phyloP scores from a whole-genome alignment of 1,140 invertebrate genomes.

The Triops longicaudatus region DNA sequence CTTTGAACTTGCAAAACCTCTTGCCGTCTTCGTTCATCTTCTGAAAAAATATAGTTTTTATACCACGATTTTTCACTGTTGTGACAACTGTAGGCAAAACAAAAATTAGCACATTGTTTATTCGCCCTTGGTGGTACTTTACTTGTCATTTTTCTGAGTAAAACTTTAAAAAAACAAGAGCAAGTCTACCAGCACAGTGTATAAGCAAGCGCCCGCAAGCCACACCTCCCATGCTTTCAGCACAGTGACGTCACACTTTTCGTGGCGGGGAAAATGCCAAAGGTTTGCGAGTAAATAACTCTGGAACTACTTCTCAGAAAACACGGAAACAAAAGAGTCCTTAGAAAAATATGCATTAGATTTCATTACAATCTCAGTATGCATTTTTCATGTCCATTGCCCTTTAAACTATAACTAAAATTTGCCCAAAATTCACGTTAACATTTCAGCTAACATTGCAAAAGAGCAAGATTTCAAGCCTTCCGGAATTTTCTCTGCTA shows the following conservation, averaged over 20 bases:
- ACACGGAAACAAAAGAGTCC: not conserved
- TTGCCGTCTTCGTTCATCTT: not conserved
- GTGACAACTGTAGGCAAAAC: not conserved
- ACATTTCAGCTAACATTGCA: no score
- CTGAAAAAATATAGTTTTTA: not conserved
- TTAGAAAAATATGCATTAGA: not conserved
- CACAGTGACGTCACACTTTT: not conserved
- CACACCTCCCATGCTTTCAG: not conserved
- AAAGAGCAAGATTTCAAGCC: no score
- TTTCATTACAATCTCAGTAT: not conserved
- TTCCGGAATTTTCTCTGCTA: no score
- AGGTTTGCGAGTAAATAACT: not conserved
- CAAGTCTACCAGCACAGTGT: not conserved
- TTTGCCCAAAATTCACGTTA: no score
- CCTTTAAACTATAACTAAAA: not conserved
- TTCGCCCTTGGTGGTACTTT: not conserved
- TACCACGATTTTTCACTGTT: not conserved
- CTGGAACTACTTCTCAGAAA: not conserved
- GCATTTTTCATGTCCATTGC: not conserved
- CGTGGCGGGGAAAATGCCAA: not conserved
- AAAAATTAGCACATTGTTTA: not conserved
- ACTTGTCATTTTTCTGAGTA: not conserved
- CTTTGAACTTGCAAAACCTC: not conserved
- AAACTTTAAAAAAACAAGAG: not conserved
- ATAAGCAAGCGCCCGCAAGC: not conserved